phyloP scores from a whole-genome alignment of 2,888 invertebrate genomes.

The Pegoplata infirma region DNA sequence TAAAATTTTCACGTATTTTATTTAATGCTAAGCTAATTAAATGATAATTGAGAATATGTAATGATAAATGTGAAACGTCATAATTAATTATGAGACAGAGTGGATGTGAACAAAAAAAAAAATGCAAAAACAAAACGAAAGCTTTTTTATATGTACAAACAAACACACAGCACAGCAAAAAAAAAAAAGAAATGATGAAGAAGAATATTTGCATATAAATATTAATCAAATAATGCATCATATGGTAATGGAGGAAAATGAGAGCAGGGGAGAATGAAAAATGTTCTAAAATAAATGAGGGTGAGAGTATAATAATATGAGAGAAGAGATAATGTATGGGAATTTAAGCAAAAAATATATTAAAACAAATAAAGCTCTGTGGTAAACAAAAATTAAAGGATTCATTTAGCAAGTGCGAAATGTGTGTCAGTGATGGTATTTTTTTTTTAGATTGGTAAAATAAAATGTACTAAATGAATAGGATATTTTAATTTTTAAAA shows the following conservation, averaged over 20 bases:
- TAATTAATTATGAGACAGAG: slow-evolving; percentile 46
- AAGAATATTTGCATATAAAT: slow-evolving; percentile 28
- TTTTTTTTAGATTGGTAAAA: no score
- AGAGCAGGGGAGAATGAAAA: neutral
- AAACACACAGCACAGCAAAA: neutral
- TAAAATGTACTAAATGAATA: no score
- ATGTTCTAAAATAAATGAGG: neutral
- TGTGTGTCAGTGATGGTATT: slow-evolving; percentile 53
- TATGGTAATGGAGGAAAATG: neutral
- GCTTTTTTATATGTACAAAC: no score
- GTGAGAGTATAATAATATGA: neutral
- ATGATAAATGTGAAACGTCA: slow-evolving; percentile 34
- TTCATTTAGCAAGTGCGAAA: neutral
- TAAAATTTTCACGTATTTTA: slow-evolving; percentile 29
- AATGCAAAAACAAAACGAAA: neutral
- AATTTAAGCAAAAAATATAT: neutral
- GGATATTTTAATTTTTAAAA: no score
- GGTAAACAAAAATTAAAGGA: slow-evolving; percentile 9
- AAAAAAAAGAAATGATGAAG: neutral
- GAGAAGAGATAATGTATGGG: neutral
- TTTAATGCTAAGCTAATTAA: slow-evolving; percentile 52
- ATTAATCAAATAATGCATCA: slow-evolving; percentile 33
- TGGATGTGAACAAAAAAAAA: neutral
- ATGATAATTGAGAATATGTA: slow-evolving; percentile 42
- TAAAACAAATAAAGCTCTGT: slow-evolving; percentile 17